Conservation (phyloP, 2,797 vertebrate genomes). For the Crocodylus rhombifer region DNA sequence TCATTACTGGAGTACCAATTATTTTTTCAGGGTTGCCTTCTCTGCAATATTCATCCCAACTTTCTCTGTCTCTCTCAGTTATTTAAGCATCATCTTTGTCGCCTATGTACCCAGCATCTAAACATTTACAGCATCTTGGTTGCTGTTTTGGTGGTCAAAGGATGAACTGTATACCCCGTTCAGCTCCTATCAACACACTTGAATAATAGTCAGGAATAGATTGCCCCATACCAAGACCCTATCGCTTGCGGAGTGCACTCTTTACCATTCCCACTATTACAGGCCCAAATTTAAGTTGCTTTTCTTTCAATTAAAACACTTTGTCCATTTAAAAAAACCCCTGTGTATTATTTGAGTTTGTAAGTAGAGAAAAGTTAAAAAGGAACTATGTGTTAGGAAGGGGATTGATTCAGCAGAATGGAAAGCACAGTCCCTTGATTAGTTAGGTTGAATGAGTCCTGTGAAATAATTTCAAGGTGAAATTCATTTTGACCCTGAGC, state of each 20-base stretch:
- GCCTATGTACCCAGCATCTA: accelerated
- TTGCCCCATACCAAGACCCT: neutral
- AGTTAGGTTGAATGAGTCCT: neutral
- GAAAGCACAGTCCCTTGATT: neutral
- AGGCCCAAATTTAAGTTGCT: accelerated
- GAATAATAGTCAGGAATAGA: neutral
- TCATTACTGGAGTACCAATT: neutral
- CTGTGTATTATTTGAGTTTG: neutral
- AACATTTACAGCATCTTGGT: neutral
- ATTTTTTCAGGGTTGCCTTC: neutral
- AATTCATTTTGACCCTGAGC: neutral
- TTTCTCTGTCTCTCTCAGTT: neutral
- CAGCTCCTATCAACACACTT: neutral
- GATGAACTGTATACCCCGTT: neutral
- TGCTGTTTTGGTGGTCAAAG: neutral
- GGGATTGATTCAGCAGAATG: neutral
- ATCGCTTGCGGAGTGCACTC: neutral
- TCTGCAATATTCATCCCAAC: neutral
- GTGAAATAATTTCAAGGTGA: neutral
- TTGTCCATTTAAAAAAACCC: neutral
- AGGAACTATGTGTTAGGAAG: neutral
- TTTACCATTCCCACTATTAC: accelerated
- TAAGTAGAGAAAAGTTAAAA: neutral
- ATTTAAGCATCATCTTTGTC: neutral
- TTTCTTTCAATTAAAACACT: neutral